phyloP scores from a whole-genome alignment of 2,797 vertebrate genomes.

The Myripristis murdjan region DNA sequence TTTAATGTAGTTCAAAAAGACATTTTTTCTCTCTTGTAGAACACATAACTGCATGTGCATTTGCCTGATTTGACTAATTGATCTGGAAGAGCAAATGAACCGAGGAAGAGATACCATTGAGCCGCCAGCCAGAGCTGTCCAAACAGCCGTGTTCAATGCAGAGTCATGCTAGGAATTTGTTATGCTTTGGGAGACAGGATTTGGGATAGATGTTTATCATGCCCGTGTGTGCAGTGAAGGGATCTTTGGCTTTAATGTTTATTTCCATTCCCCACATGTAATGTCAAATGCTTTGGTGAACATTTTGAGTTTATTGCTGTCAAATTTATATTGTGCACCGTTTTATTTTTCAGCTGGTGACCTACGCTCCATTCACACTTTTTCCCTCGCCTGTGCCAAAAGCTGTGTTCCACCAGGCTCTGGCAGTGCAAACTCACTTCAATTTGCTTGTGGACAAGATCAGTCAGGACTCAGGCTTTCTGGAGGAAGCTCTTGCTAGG shows the following conservation, averaged over 20 bases:
- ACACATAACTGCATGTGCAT: not conserved
- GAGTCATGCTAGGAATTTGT: conserved; percentile 67
- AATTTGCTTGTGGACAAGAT: conserved; percentile 93
- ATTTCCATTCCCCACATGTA: conserved; percentile 19
- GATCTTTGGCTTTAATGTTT: conserved; percentile 6
- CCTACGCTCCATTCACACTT: conserved; percentile 92
- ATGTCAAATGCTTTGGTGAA: not conserved
- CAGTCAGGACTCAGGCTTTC: conserved; percentile 90
- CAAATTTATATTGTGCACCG: conserved; percentile 8
- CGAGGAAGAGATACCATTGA: not conserved
- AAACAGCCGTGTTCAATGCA: conserved; percentile 31
- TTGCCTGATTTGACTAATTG: not conserved
- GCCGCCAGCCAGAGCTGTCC: not conserved
- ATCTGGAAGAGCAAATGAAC: not conserved
- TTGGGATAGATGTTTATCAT: conserved; percentile 32
- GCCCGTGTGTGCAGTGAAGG: conserved; percentile 18
- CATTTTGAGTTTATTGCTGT: not conserved
- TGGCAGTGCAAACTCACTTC: conserved; percentile 91
- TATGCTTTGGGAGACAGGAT: conserved; percentile 42
- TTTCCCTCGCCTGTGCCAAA: conserved; percentile 90
- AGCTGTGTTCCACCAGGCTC: conserved; percentile 88
- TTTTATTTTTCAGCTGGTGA: conserved; percentile 87
- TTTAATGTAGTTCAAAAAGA: too few species aligned
- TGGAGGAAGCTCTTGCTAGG: conserved; percentile 91
- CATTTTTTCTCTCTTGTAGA: too few species aligned